A percentile compares a stretch with the other conserved stretches of the same genome.
phyloP scores from a whole-genome alignment of 2,113 vertebrate genomes.

The Rhodinocichla rosea region DNA sequence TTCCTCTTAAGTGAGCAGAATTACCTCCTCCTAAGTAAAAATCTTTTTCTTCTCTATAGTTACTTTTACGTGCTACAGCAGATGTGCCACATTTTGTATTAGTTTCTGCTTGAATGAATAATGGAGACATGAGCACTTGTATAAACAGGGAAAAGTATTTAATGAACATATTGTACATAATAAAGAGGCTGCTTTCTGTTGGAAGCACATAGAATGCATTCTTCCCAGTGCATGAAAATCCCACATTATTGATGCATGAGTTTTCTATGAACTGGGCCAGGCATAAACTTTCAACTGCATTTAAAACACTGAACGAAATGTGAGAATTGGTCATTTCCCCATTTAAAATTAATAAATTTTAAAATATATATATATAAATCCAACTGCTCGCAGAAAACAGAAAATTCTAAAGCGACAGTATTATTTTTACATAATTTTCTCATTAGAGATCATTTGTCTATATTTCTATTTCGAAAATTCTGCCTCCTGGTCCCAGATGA shows the following conservation, averaged over 20 bases:
- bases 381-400: background rate
- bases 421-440: slow-evolving; percentile 1
- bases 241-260: slow-evolving; percentile 36
- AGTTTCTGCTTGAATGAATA: slow-evolving; percentile 53
- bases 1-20: background rate
- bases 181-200: slow-evolving; percentile 37
- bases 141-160: slow-evolving; percentile 61
- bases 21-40: background rate
- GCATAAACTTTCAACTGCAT: slow-evolving; percentile 16
- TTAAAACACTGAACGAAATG: background rate
- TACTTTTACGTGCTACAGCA: background rate
- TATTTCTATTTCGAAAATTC: slow-evolving; percentile 27
- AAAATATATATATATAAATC: background rate
- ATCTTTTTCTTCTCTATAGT: background rate
- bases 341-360: background rate
- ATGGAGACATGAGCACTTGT: slow-evolving; percentile 51
- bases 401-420: background rate
- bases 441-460: slow-evolving; percentile 7
- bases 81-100: slow-evolving; percentile 24
- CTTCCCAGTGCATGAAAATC: slow-evolving; percentile 48
- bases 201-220: background rate
- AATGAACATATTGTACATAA: slow-evolving; percentile 57
- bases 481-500: background rate
- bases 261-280: slow-evolving; percentile 25
- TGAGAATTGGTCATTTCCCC: background rate